phyloP scores from a whole-genome alignment of 2,113 vertebrate species.

The Pituophis catenifer region DNA sequence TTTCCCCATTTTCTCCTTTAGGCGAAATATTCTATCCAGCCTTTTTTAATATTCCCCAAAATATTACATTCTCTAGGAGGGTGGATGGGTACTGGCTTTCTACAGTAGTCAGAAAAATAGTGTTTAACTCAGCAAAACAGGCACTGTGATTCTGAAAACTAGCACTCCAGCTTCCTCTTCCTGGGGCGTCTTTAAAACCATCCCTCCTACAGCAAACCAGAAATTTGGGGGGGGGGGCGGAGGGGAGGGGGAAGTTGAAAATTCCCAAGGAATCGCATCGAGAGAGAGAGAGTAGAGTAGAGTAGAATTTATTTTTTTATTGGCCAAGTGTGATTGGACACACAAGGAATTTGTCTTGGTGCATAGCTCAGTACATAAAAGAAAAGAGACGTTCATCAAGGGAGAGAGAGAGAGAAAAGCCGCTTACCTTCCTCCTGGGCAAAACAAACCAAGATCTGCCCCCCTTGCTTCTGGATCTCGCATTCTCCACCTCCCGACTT shows the following conservation, averaged over 20 bases:
- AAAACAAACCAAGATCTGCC: slow-evolving; percentile 66
- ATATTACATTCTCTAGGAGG: too few species aligned
- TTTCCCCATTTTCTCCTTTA: too few species aligned
- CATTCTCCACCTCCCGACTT: slow-evolving; percentile 82
- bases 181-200: neutral
- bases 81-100: too few species aligned
- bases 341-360: too few species aligned
- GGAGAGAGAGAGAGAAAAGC: too few species aligned
- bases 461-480: slow-evolving; percentile 40
- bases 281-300: too few species aligned
- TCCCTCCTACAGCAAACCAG: neutral
- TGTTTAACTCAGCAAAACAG: neutral
- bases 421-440: slow-evolving; percentile 61
- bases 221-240: neutral
- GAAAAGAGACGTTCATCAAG: too few species aligned
- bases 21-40: too few species aligned
- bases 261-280: neutral
- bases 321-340: too few species aligned
- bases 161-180: neutral
- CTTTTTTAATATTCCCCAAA: too few species aligned
- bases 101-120: neutral
- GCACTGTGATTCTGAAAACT: neutral
- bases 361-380: too few species aligned
- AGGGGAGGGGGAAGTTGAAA: neutral
- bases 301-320: too few species aligned